These are phyloP conservation scores for Caenorhabditis sp. DNA, from an alignment of 2,888 invertebrate genomes.

Conservation along the genomic window DNA sequence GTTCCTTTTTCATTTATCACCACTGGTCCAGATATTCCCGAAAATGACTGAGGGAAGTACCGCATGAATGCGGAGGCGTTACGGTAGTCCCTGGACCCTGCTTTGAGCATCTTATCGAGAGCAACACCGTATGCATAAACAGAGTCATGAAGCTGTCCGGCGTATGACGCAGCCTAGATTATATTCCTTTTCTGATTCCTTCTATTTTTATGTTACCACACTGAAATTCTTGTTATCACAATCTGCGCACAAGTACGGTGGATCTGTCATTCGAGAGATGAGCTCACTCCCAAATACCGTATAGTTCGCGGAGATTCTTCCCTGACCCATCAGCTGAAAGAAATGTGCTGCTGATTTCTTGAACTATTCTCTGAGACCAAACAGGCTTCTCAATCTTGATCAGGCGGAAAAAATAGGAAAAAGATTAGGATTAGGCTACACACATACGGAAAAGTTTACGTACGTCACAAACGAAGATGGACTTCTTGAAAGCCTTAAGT, in stretches of 20 bases:
- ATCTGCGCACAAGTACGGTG: slow-evolving; percentile 71
- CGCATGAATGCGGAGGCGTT: slow-evolving; percentile 41
- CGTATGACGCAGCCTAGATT: slow-evolving; percentile 55
- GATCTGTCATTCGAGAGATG: slow-evolving; percentile 63
- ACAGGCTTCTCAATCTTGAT: slow-evolving; percentile 27
- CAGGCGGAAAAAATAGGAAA: slow-evolving; percentile 37
- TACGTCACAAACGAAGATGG: slow-evolving; percentile 61
- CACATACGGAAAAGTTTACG: slow-evolving; percentile 18
- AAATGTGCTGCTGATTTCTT: slow-evolving; percentile 14
- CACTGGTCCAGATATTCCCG: slow-evolving; percentile 61
- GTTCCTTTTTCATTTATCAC: slow-evolving; percentile 52
- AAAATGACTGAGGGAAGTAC: slow-evolving; percentile 39
- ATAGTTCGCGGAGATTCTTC: slow-evolving; percentile 47
- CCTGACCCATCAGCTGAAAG: slow-evolving; percentile 60
- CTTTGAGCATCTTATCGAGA: slow-evolving; percentile 60
- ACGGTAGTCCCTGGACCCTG: slow-evolving; percentile 42
- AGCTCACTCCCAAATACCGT: slow-evolving; percentile 70
- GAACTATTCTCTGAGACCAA: background rate
- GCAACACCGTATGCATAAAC: slow-evolving; percentile 61
- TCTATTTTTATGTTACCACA: slow-evolving; percentile 32
- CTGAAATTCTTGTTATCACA: slow-evolving; percentile 34
- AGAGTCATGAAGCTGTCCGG: slow-evolving; percentile 66
- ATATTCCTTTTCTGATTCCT: background rate
- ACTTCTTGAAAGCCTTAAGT: slow-evolving; percentile 50
- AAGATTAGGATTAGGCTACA: slow-evolving; percentile 36